These are phyloP conservation scores for Sebastes baramenuke DNA, from an alignment of 2,797 vertebrate species.

Conservation along the genomic window DNA sequence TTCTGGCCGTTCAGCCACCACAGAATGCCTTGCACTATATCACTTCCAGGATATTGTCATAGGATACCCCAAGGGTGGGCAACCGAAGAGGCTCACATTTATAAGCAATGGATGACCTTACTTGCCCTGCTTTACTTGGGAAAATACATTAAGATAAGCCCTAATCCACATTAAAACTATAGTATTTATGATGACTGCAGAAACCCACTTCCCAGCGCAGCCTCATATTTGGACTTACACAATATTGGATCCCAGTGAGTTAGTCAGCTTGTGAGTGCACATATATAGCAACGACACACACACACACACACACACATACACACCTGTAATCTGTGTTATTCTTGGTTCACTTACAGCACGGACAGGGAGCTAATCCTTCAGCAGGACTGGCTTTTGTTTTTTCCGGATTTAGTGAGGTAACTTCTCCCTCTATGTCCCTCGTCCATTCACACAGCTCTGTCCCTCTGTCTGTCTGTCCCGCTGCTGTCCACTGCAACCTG, in stretches of 20 bases:
- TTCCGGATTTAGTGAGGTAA: conserved; percentile 70
- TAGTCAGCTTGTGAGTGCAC: conserved; percentile 35
- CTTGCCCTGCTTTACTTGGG: conserved; percentile 10
- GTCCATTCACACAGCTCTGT: conserved; percentile 68
- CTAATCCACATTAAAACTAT: conserved; percentile 39
- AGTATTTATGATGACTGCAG: background rate
- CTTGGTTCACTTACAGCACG: conserved; percentile 79
- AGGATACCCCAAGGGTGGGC: conserved; percentile 57
- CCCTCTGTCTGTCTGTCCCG: conserved; percentile 33
- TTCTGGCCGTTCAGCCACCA: conserved; percentile 40
- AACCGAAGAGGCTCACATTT: conserved; percentile 28
- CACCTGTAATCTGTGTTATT: conserved; percentile 79
- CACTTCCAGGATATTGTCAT: conserved; percentile 65
- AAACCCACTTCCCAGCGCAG: conserved; percentile 1
- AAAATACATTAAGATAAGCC: conserved; percentile 12
- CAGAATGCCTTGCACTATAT: conserved; percentile 54
- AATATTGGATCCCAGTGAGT: conserved; percentile 27
- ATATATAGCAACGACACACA: conserved; percentile 33
- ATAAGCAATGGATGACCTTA: conserved; percentile 39
- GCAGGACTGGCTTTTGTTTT: conserved; percentile 64
- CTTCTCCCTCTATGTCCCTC: conserved; percentile 58
- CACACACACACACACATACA: conserved; percentile 11
- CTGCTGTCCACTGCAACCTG: conserved; percentile 46
- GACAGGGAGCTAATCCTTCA: conserved; percentile 74
- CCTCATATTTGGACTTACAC: conserved; percentile 23